Base-by-base conservation (phyloP, 2,888 invertebrate species). In the Strigamia transsilvanica region DNA sequence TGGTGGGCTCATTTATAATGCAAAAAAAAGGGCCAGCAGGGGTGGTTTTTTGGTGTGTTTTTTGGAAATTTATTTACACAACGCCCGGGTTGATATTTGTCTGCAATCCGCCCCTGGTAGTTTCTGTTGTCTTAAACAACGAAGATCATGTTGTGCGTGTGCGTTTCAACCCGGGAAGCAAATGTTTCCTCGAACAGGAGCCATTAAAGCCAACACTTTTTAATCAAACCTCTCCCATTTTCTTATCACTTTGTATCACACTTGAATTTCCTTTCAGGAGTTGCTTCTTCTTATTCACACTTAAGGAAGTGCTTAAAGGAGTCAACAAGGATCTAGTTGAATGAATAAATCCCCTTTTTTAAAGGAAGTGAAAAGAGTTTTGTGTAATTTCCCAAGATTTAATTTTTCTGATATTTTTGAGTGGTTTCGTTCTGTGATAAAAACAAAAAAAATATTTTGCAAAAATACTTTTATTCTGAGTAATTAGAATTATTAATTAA, bases 261-360 rank as follows among this genome's bases (percentile, higher is more conserved):
- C 56, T 56, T 18, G 56, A 56, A 18, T 56, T 56, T 56, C 56
- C 56, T 56, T 56, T 56, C 56, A 56, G 56, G n/a, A 56, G 56
- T 56, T 56, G 56, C 56, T 9, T 56, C 56, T 56, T 56, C 56
- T 56, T 56, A 56, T 56, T 56, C 56, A 56, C 56, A 56, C 56
- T 56, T 56, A 56, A 56, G 56, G 56, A 56, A 56, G 56, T 56
- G 56, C 56, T 56, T 56, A 56, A 46, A 56, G 56, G n/a, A 56
- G 56, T 56, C 56, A 56, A 56, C 56, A 56, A 56, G 56, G 56
- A 56, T 56, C 56, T n/a, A 46, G 46, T n/a, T 56, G 18, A 56
- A 56, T 56, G 56, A 56, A 56, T 18, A 18, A 56, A 56, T 18
- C 56, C 56, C 56, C n/a, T 56, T 56, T 56, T 56, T 56, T 56